phyloP scores from a whole-genome alignment of 1,140 invertebrate species.

The Euura saliciscinereae region DNA sequence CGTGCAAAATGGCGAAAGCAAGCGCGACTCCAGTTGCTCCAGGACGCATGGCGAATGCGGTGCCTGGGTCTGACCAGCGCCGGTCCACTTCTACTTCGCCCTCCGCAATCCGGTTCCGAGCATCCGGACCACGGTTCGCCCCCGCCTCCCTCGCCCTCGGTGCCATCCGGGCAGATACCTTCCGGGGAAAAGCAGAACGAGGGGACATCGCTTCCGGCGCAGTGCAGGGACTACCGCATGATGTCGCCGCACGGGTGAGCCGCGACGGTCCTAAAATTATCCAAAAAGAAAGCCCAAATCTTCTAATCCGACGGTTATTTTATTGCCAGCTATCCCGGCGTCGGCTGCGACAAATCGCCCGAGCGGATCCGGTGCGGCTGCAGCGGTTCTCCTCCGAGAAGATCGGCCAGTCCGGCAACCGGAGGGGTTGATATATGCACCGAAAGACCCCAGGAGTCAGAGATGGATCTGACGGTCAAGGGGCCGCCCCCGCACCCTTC shows the following conservation, averaged over 20 bases:
- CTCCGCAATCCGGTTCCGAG: constrained; percentile 46
- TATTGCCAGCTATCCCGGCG: constrained; percentile 18
- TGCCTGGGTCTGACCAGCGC: constrained; percentile 74
- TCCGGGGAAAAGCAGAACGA: constrained; percentile 38
- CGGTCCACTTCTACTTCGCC: constrained; percentile 56
- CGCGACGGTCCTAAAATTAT: not conserved
- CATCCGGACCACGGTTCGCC: constrained; percentile 37
- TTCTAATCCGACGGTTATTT: not conserved
- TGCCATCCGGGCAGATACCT: constrained; percentile 19
- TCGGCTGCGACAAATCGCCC: constrained; percentile 52
- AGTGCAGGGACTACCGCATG: constrained; percentile 53
- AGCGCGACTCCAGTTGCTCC: constrained; percentile 80
- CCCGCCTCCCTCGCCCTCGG: constrained; percentile 30
- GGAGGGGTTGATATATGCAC: constrained; percentile 33
- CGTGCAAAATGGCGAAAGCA: constrained; percentile 88
- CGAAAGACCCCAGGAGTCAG: constrained; percentile 53
- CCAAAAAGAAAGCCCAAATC: not conserved
- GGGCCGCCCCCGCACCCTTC: constrained; percentile 40
- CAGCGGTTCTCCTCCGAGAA: constrained; percentile 45
- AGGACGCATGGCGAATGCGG: constrained; percentile 89
- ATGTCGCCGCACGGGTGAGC: constrained; percentile 48
- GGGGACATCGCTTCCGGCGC: constrained; percentile 26
- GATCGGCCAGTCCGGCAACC: constrained; percentile 41
- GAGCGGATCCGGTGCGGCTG: constrained; percentile 52
- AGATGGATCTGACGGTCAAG: constrained; percentile 57